A percentile compares a stretch with the other conserved stretches of the same genome.
Evolutionary conservation across 2,113 vertebrate species (phyloP).

Genomic region (Microtus pennsylvanicus): DNA sequence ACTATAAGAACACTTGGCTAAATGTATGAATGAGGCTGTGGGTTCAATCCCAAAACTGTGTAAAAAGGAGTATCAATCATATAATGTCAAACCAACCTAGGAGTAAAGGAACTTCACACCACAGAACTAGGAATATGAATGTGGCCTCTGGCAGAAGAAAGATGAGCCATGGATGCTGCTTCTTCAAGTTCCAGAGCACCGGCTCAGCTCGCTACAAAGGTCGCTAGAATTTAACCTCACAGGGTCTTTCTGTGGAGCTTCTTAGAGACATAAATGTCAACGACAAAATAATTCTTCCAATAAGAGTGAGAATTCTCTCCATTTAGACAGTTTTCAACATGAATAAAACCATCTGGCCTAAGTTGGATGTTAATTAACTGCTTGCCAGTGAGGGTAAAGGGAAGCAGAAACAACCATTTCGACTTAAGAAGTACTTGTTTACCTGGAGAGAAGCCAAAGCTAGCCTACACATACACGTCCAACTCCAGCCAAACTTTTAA

Average conservation of each 20-base stretch:
- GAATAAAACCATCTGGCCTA: constrained; percentile 20
- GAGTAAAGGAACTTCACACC: constrained; percentile 10
- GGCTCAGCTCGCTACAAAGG: not conserved
- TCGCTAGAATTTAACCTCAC: constrained; percentile 22
- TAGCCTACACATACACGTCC: not conserved
- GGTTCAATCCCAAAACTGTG: not conserved
- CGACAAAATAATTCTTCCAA: not conserved
- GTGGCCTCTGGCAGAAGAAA: not conserved
- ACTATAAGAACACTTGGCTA: not conserved
- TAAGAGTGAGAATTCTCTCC: not conserved
- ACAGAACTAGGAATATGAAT: not conserved
- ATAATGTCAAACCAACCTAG: not conserved
- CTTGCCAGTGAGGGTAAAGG: not conserved
- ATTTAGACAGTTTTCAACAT: not conserved
- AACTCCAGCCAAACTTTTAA: not conserved
- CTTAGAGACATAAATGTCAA: not conserved
- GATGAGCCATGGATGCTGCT: not conserved
- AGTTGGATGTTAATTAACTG: constrained; percentile 25
- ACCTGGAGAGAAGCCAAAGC: constrained; percentile 10
- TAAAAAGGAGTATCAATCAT: constrained; percentile 43
- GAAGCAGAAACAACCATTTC: not conserved
- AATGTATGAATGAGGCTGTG: not conserved
- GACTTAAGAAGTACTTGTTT: constrained; percentile 7
- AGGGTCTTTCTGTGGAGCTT: not conserved
- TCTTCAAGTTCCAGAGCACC: not conserved